These are phyloP conservation scores for Seriola dumerili DNA, from an alignment of 2,113 vertebrate genomes.

Conservation along the genomic window DNA sequence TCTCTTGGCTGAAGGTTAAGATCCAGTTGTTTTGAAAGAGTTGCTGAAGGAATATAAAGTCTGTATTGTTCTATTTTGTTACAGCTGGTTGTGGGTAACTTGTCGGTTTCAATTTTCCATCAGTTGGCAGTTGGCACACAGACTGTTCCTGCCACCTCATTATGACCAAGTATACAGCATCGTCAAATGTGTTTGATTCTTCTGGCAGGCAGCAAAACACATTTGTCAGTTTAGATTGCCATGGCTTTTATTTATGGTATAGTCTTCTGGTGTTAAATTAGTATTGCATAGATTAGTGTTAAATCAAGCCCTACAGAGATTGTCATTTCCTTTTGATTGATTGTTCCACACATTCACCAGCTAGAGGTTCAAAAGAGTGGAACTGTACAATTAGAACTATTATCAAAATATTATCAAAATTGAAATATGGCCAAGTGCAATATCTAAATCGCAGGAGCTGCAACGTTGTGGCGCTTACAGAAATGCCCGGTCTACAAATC, in stretches of 20 bases:
- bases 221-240: constrained; percentile 14
- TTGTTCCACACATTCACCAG: neutral
- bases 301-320: neutral
- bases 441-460: too few species aligned
- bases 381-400: neutral
- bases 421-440: too few species aligned
- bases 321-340: neutral
- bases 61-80: constrained; percentile 9
- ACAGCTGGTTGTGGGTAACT: constrained; percentile 1
- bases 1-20: neutral
- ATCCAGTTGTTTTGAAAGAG: constrained; percentile 7
- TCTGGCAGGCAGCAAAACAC: constrained; percentile 32
- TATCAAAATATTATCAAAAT: too few species aligned
- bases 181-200: constrained; percentile 5
- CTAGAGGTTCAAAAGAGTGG: neutral
- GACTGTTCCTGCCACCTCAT: constrained; percentile 40
- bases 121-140: constrained; percentile 38
- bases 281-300: neutral
- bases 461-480: too few species aligned
- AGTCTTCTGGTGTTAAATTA: neutral
- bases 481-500: too few species aligned
- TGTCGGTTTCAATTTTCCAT: constrained; percentile 32
- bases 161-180: constrained; percentile 10
- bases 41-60: constrained; percentile 5
- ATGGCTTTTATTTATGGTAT: neutral